phyloP scores from a whole-genome alignment of 2,888 invertebrate species.

The Trissolcus brochymenae region DNA sequence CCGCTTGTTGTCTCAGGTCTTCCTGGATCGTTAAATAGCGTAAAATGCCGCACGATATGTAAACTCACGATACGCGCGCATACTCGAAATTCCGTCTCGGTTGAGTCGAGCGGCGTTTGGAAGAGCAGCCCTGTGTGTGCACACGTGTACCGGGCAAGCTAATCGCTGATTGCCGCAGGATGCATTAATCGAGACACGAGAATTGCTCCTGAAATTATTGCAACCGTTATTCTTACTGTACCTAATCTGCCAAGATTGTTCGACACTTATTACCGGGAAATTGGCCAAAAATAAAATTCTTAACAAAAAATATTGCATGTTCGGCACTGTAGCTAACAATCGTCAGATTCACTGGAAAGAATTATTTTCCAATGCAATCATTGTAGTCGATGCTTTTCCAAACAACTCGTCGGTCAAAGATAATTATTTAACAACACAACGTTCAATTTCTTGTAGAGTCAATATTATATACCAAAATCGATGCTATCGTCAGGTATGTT shows the following conservation, averaged over 20 bases:
- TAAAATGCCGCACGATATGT: constrained; percentile 44
- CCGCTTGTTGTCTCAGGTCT: no score
- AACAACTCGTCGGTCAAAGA: no score
- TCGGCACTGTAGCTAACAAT: background rate
- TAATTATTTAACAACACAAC: no score
- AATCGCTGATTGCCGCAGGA: constrained; percentile 51
- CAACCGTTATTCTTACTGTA: constrained; percentile 58
- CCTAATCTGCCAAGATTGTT: constrained; percentile 33
- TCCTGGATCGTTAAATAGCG: constrained; percentile 26
- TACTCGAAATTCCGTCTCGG: constrained; percentile 62
- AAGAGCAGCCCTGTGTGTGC: constrained; percentile 27
- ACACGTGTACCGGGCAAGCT: constrained; percentile 26
- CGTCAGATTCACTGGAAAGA: background rate
- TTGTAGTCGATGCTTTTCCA: no score
- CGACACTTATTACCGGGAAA: constrained; percentile 4
- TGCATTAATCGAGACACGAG: constrained; percentile 57
- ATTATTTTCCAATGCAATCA: background rate
- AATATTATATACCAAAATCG: no score
- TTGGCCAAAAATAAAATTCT: background rate
- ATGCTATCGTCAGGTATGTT: no score
- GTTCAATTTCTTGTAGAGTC: no score
- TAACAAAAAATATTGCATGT: constrained; percentile 18
- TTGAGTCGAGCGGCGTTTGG: constrained; percentile 49
- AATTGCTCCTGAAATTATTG: constrained; percentile 56
- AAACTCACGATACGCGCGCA: constrained; percentile 57